Base-by-base conservation (phyloP, 2,113 vertebrate genomes). In the Prolemur simus region DNA sequence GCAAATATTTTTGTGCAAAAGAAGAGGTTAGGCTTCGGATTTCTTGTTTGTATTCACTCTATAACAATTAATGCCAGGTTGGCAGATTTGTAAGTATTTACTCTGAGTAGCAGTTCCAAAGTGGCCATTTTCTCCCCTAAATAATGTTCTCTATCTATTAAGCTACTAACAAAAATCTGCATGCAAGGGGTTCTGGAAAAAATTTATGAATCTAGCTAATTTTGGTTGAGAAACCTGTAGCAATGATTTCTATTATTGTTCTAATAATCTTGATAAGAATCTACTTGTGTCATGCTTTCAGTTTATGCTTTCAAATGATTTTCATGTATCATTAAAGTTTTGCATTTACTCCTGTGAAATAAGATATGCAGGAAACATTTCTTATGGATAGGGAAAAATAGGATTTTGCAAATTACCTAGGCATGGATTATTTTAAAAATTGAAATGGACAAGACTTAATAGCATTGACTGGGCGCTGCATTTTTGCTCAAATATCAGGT, bases 81-180 rank as follows among this genome's bases (percentile, higher is more conserved):
- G 82, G 32, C 87, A 95, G 60, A 47, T 96, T 88, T 95, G 93
- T 97, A 98, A 96, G 97, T 95, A 94, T 91, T 94, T 87, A 81
- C 64, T 88, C 52, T 69, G 42, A 66, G 77, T 83, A 60, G 54
- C 68, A 76, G 18, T 85, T 92, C 29, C 82, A 74, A 81, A 58
- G 64, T 58, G 37, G 74, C n/a, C 25, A 7, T 77, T 54, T 60
- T 49, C 81, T 13, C 0, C 0, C 34, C 7, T 18, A 34, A 25
- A 37, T 6, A 20, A 37, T 39, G 18, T 23, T 63, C 6, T 45
- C 64, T 64, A 13, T 47, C 21, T 64, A n/a, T 39, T 58, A 91
- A 90, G 58, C 56, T 17, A 3, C 15, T 89, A 64, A n/a, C 14
- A 69, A 69, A 92, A 80, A 58, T 49, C 58, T 60, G 17, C 47